Evolutionary conservation across 2,797 vertebrate genomes (phyloP), one percentile per base, ranked within the genome.

Genomic region (Betta splendens): DNA sequence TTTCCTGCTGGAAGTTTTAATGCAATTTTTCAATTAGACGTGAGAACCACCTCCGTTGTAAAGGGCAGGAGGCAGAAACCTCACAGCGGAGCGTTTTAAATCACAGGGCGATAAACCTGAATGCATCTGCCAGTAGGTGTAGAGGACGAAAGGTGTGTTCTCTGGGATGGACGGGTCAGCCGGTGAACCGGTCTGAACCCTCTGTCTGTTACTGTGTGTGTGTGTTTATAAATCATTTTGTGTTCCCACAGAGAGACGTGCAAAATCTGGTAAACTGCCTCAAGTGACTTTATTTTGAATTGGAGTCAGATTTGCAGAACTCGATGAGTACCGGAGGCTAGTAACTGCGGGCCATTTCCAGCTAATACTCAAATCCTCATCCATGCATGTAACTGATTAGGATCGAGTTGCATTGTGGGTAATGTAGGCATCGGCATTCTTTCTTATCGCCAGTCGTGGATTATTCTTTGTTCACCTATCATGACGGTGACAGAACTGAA

Each of bases 1-100:
- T 10, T 17, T 11, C 28, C 43, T 22, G 12, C 22, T 39, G 13
- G 52, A 33, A 42, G 20, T 35, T 48, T 60, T 11, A 28, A 51
- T 38, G 23, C 17, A 7, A 53, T 39, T 49, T 33, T 61, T 32
- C 6, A 4, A 31, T 35, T 13, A 26, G 28, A 20, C 9, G 26
- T 36, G 29, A 57, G 20, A 43, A 42, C 31, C 20, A 25, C 12
- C 26, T 26, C 9, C 4, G 9, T 10, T 44, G 8, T 17, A 18
- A 40, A 43, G 21, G 7, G 18, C 17, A 31, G 3, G 15, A 22
- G 9, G 36, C 11, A 39, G 18, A 48, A 48, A 29, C 21, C 4
- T 44, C 8, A 35, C 10, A 12, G 45, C 16, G 7, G 15, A 17
- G 25, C 39, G 33, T 22, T 33, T 49, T 33, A 46, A 21, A 45